These are phyloP conservation scores for Nesospiza acunhae DNA, from an alignment of 2,113 vertebrate genomes.

Conservation along the genomic window DNA sequence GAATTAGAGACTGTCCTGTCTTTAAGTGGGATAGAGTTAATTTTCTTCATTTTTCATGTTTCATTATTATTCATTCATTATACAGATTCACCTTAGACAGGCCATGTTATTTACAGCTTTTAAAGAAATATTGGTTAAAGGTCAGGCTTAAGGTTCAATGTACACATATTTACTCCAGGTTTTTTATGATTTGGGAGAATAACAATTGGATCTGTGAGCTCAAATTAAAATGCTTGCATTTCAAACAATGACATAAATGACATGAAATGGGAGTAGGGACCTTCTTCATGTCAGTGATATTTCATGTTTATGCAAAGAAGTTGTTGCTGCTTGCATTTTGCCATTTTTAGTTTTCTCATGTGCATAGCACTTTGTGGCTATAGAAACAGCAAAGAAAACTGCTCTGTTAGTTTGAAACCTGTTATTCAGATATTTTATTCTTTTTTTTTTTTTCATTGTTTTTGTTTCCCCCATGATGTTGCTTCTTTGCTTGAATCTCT, in stretches of 20 bases:
- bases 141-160: not conserved
- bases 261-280: not conserved
- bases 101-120: not conserved
- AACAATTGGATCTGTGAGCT: not conserved
- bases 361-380: not conserved
- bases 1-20: not conserved
- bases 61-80: not conserved
- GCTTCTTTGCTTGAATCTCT: not conserved
- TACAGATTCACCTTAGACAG: not conserved
- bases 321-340: not conserved
- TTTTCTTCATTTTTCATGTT: not conserved
- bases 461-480: accelerated
- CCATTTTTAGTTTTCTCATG: constrained; percentile 5
- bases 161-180: not conserved
- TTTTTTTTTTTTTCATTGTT: accelerated
- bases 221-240: constrained; percentile 8
- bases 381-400: not conserved
- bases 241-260: not conserved
- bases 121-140: not conserved
- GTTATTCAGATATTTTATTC: not conserved
- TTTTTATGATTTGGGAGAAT: not conserved
- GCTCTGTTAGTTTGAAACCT: not conserved
- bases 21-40: not conserved
- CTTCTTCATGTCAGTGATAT: not conserved
- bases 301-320: constrained; percentile 27